A percentile compares a stretch with the other conserved stretches of the same genome.
These are phyloP conservation scores for Drosophila nannoptera DNA, from an alignment of 1,140 invertebrate species.

Conservation along the genomic window DNA sequence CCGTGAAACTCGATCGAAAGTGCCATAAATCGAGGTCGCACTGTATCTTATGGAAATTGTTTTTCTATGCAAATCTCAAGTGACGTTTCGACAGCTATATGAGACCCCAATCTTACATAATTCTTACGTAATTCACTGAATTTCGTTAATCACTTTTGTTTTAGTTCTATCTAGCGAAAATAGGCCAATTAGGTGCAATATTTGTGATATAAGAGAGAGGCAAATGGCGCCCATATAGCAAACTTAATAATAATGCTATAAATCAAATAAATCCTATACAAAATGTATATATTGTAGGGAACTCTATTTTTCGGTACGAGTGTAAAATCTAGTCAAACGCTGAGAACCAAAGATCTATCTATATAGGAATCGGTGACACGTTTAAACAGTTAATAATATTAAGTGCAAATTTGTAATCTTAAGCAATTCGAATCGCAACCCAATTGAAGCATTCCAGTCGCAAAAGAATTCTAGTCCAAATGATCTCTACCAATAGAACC, in stretches of 20 bases:
- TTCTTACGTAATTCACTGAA: background rate
- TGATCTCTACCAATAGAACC: conserved; percentile 7
- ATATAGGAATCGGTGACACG: conserved; percentile 9
- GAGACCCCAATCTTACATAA: too few relatives aligned
- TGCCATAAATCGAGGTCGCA: conserved; percentile 51
- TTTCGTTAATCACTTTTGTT: background rate
- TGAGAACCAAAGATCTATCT: conserved; percentile 34
- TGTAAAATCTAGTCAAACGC: conserved; percentile 72
- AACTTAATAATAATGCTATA: conserved; percentile 12
- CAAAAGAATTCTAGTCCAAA: conserved; percentile 40
- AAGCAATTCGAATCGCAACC: background rate
- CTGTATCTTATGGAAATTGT: conserved; percentile 8
- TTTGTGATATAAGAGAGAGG: conserved; percentile 72
- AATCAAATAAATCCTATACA: conserved; percentile 17
- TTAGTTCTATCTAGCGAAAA: conserved; percentile 57
- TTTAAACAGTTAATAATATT: conserved; percentile 26
- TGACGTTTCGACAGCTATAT: background rate
- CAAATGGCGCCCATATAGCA: conserved; percentile 23
- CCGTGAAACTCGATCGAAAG: conserved; percentile 59
- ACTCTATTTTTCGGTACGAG: conserved; percentile 49
- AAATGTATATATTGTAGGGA: background rate
- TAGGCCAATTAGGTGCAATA: conserved; percentile 78
- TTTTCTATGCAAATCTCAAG: conserved; percentile 11
- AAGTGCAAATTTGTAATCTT: conserved; percentile 12
- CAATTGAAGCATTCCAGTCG: conserved; percentile 4